Evolutionary conservation across 1,140 invertebrate species (phyloP), one percentile per base, ranked within the genome.

Genomic region (Drosophila sp.): DNA sequence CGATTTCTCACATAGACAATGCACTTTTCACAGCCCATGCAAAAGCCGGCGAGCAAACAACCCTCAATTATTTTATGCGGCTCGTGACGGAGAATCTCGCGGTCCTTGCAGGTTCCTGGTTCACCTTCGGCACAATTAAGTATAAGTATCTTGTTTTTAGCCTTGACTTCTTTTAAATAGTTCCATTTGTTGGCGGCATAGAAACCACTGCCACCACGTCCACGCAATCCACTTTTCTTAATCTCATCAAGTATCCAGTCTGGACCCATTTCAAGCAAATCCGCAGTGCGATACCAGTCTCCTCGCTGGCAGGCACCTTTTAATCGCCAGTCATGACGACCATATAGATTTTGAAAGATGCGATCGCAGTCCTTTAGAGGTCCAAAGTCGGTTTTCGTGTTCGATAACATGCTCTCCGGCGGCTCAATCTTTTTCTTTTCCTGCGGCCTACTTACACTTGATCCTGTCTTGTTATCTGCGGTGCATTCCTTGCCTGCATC

Each of bases 1-100:
- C 99, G 98, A 81, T 98, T 99, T 84, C 99, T 94, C 71, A 99
- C 98, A 90, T 99, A 99, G 92, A 99, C 99, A 86, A 99, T 99
- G 2, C 98, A 98, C 21, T 97, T 98, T 76, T 96, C 94, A 41
- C 99, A 98, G 9, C 98, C 98, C 96, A 99, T 99, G 7, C 98
- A 96, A 45, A 94, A 92, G 0, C 98, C 98, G 76, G 98, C 98
- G 51, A 99, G 95, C 8, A 99, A 92, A 92, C 98, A 99, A 0
- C 99, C 99, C 92, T 99, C 99, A 0, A 99, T 95, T 2, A 99
- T 92, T 91, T 99, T 99, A 91, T 99, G 98, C 0, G 98, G 98
- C 92, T 99, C 98, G 90, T 99, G 98, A 57, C 98, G 94, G 94
- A 99, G 96, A 67, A 99, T 99, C 92, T 99, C 98, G 41, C 99